Base-by-base conservation (phyloP, 2,797 vertebrate genomes). In the Nyctalus aviator region DNA sequence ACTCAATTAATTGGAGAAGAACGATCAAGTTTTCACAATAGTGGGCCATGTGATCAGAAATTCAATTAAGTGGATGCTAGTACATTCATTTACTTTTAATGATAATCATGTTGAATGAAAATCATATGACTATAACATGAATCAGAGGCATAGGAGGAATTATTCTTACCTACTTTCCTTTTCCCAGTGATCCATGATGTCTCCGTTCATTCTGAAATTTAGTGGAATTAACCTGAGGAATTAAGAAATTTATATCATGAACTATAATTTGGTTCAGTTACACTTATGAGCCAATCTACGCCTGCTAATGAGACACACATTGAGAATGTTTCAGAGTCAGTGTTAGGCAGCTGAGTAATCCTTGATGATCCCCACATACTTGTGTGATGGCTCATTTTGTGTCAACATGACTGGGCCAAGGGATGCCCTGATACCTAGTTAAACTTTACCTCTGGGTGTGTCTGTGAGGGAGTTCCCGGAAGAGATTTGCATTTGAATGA, bases 211-310 rank as follows among this genome's bases (percentile, higher is more conserved):
- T 90, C 55, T 57, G 69, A 82, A 85, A 92, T 85, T 78, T 35
- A 50, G 64, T 71, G 77, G 66, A 90, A 86, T 69, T 59, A 82
- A 92, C 62, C 27, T 50, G 73, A 85, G 71, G 32, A 90, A 59
- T 20, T 57, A 15, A 73, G 84, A 90, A 46, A 82, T 46, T 46
- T 68, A 3, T 77, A 30, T 84, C 68, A 27, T 23, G 20, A 85
- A 59, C 76, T 46, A n/a, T 10, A 17, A 20, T 86, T 82, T 59
- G 71, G 64, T 72, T 92, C 27, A 13, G 25, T 50, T 91, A 20
- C 15, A 82, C 66, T 76, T 30, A 68, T 32, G 27, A 86, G 62
- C 23, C 64, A 72, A 46, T 23, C 20, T 1, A 27, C 83, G 85
- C n/a, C 73, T 35, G 15, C 37, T 27, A 41, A 72, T 5, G 32